Evolutionary conservation across 1,140 invertebrate species (phyloP), one percentile per base, ranked within the genome.

Genomic region (Drosophila arawakana): DNA sequence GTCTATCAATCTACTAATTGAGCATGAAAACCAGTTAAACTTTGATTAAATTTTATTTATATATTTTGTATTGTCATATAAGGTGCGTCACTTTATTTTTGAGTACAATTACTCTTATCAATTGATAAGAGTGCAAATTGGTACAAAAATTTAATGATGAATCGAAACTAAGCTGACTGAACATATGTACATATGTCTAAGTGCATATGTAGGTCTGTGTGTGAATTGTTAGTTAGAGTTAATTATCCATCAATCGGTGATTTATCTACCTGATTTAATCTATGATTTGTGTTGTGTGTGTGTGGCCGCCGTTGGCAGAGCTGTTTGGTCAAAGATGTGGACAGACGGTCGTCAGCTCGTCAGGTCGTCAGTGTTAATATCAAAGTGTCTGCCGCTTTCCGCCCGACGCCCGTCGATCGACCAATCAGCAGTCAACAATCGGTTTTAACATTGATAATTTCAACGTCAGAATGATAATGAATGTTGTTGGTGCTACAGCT

Each of bases 201-300:
- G 39, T 41, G 3, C 10, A 41, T 41, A 10, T 34, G 11, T 52
- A 30, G 2, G 13, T 37, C 2, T 54, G 21, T 50, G 47, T 50
- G 25, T n/a, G 55, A 57, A 65, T 47, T 15, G 66, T 34, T 59
- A 62, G 41, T 43, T 37, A 46, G 11, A 49, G 57, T 37, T 57
- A 62, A 74, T 70, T 74, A 70, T 35, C 66, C 72, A 74, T 74
- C 72, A 69, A 74, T 74, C 58, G 50, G 35, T 15, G 11, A 44
- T 6, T 9, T 35, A 70, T 57, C 72, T 74, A 74, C 72, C 72
- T 70, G 66, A 69, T 39, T 69, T 57, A 70, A 74, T 74, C 66
- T 57, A 13, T 39, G 34, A 37, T 44, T 25, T 44, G 37, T 41
- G n/a, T 21, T 47, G 18, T 44, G 41, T 43, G 55, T 54, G 71